Percentiles rank a stretch among this genome's conserved stretches.
Evolutionary conservation across 2,797 vertebrate species (phyloP).

Genomic region (Neosalanx taihuensis): DNA sequence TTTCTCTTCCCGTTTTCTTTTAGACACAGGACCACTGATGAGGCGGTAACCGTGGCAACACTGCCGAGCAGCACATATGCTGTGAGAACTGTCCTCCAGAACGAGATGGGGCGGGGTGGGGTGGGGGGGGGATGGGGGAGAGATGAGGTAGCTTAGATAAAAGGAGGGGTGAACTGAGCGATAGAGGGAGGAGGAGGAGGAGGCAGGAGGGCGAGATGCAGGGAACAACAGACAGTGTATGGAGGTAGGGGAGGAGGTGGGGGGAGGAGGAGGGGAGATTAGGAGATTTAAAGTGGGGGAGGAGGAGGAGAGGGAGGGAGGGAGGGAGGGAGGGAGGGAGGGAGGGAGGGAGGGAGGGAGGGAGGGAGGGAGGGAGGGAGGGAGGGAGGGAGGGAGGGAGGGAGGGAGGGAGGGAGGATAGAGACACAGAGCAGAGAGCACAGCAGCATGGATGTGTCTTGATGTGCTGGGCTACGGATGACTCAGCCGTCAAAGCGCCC

Average conservation of each 20-base stretch:
- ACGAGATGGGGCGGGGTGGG: no score
- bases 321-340: no score
- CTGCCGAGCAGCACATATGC: background rate
- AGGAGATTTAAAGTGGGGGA: background rate
- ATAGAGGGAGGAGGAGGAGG: background rate
- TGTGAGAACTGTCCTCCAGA: constrained; percentile 10
- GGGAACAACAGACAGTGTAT: background rate
- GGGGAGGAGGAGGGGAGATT: background rate
- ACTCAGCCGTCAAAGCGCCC: constrained; percentile 8
- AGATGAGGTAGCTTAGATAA: no score
- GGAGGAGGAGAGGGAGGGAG: background rate
- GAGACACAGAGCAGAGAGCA: no score
- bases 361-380: no score
- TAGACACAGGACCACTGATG: constrained; percentile 15
- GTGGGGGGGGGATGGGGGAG: no score
- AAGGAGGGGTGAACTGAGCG: no score
- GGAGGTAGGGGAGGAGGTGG: background rate
- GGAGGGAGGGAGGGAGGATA: background rate
- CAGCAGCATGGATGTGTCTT: constrained; percentile 10
- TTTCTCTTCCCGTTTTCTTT: background rate
- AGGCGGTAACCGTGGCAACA: constrained; percentile 39
- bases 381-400: background rate
- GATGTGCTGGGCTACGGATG: background rate
- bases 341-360: no score
- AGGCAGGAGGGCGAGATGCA: background rate